Base-by-base conservation (phyloP, 2,888 invertebrate species). In the Harpalus rubripes region DNA sequence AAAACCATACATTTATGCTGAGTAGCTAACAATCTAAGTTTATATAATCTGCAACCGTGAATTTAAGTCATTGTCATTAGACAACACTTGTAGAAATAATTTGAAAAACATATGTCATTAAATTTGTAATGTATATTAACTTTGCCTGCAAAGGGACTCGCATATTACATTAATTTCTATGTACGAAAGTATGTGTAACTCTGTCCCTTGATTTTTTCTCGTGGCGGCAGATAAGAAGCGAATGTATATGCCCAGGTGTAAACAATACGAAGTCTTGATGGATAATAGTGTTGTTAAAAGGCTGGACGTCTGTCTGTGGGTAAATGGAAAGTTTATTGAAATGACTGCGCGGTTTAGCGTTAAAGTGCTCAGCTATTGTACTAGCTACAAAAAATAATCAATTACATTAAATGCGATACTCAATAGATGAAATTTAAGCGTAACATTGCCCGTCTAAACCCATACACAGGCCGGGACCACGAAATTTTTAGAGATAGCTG, bases 371-470 rank as follows among this genome's bases (percentile, higher is more conserved):
- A 39, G 56, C 68, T 39, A 82, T 82, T 82, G 82, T 82, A 56
- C 22, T n/a, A 65, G 39, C 22, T 41, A 83, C 83, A 83, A 83
- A 83, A 83, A 72, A 16, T 83, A 83, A 83, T 83, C 83, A 83
- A 83, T 83, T 83, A 83, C 76, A 18, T 74, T 82, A 83, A 83
- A 83, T 76, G 26, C 76, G 83, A 59, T 83, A 74, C 76, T 83
- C 83, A 83, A 83, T 83, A 82, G 82, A 72, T 39, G 56, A 82
- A 74, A 59, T 82, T 82, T 72, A 76, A 72, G 83, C 76, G 83
- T 83, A 83, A 83, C 83, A 74, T 83, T 83, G 61, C 83, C 74
- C 76, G 44, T 39, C 59, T 76, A 74, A 83, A 68, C n/a, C 52
- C 56, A 32, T 52, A 52, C 32, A 15, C 81, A 81, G 82, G 72